phyloP scores from a whole-genome alignment of 2,113 vertebrate genomes.

The Perca flavescens region DNA sequence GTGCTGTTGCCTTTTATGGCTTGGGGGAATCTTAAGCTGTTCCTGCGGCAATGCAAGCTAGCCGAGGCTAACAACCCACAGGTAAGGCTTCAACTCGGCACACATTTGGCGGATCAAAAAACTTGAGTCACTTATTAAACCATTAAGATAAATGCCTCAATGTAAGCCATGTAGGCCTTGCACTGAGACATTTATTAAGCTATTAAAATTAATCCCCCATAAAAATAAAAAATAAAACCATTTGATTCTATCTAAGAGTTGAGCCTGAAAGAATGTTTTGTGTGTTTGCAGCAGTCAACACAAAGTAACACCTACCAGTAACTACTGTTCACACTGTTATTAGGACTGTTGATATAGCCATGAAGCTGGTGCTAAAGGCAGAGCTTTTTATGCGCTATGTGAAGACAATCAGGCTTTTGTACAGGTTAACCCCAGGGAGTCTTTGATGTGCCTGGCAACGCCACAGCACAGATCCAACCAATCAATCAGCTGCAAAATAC shows the following conservation, averaged over 20 bases:
- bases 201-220: constrained; percentile 44
- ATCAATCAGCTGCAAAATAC: constrained; percentile 62
- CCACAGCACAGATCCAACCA: constrained; percentile 51
- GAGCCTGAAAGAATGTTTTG: constrained; percentile 52
- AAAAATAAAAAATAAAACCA: no score
- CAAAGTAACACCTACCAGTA: constrained; percentile 40
- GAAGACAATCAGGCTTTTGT: constrained; percentile 79
- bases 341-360: constrained; percentile 61
- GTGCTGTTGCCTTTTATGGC: constrained; percentile 97
- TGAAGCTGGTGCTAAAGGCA: constrained; percentile 50
- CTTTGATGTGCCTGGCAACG: constrained; percentile 70
- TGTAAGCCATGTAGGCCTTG: not conserved
- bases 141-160: constrained; percentile 16
- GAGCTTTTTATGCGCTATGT: constrained; percentile 42
- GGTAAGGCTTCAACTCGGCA: constrained; percentile 80
- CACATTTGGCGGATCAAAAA: not conserved
- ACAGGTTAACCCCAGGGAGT: constrained; percentile 56
- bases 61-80: constrained; percentile 99
- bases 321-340: constrained; percentile 57
- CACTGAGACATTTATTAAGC: constrained; percentile 22
- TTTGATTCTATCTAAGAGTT: constrained; percentile 3
- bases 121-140: constrained; percentile 5
- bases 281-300: constrained; percentile 39
- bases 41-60: constrained; percentile 97
- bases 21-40: constrained; percentile 99